Evolutionary conservation across 2,113 vertebrate genomes (phyloP), one percentile per base, ranked within the genome.

Genomic region (Dipodomys merriami): DNA sequence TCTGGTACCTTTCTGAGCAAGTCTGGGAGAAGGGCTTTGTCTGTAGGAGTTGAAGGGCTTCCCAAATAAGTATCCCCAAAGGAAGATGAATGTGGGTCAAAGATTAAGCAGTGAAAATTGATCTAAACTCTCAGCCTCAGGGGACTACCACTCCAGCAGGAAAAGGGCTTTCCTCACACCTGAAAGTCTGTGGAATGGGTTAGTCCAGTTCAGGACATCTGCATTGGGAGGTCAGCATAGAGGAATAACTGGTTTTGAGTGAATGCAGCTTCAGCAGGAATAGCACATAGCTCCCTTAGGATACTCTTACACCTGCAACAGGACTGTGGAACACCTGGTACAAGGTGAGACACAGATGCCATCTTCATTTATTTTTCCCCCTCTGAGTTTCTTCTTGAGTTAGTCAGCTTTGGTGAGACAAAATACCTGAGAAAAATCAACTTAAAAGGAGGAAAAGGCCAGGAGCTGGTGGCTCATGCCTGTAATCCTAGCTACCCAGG

Each of bases 251-350:
- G 57, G 53, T 71, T 49, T 15, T 27, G 13, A 57, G 29, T 23
- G 35, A 81, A 25, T n/a, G 49, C 22, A 19, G 2, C 30, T 67
- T 68, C 3, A 3, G 2, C 10, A 33, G 69, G 39, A 29, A 39
- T 13, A 0, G 0, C 0, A 3, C 0, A 19, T 22, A 8, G 53
- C 68, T 22, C 16, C 23, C 29, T 7, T 19, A 12, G 68, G 19
- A 7, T 19, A n/a, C 39, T 53, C 49, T 18, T 0, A 3, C 49
- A 69, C 65, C 72, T 33, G 22, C 2, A 9, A 18, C 22, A 19
- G 8, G 33, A n/a, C 62, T 23, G 23, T 6, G 1, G 49, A 2
- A 57, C 13, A 23, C 64, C 30, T 62, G 39, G 57, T 33, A 44
- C 0, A 0, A 12, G 3, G 39, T 11, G 25, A 30, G 30, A 23